These are phyloP conservation scores for Emys orbicularis DNA, from an alignment of 2,797 vertebrate genomes.

Conservation along the genomic window DNA sequence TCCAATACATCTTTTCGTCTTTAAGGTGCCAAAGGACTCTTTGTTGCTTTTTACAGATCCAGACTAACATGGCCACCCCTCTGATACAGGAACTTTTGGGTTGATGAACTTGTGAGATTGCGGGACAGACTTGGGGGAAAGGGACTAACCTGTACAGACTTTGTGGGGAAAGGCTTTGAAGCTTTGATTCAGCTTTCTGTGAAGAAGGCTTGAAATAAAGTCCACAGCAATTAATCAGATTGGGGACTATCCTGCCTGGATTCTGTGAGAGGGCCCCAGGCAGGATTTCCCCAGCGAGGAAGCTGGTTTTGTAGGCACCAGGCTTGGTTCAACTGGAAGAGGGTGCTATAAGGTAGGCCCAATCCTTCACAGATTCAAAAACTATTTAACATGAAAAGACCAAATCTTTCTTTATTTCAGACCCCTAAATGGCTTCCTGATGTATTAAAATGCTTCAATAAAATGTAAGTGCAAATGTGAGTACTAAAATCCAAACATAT, in stretches of 20 bases:
- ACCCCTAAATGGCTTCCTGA: not conserved
- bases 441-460: slow-evolving; percentile 13
- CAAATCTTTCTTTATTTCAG: not conserved
- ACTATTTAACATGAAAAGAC: not conserved
- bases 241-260: not conserved
- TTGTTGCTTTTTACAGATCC: no score
- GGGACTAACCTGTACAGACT: not conserved
- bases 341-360: not conserved
- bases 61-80: no score
- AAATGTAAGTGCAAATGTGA: not conserved
- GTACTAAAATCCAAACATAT: not conserved
- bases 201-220: not conserved
- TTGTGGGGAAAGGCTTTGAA: not conserved
- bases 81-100: not conserved
- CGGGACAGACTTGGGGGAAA: not conserved
- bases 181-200: not conserved
- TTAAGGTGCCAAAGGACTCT: no score
- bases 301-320: not conserved
- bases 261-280: not conserved
- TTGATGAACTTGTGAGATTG: not conserved
- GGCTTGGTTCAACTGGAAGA: not conserved
- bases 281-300: not conserved
- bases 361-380: not conserved
- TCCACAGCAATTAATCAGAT: not conserved
- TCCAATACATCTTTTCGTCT: no score